phyloP scores from a whole-genome alignment of 2,888 invertebrate genomes.

The Xanthorhoe designata region DNA sequence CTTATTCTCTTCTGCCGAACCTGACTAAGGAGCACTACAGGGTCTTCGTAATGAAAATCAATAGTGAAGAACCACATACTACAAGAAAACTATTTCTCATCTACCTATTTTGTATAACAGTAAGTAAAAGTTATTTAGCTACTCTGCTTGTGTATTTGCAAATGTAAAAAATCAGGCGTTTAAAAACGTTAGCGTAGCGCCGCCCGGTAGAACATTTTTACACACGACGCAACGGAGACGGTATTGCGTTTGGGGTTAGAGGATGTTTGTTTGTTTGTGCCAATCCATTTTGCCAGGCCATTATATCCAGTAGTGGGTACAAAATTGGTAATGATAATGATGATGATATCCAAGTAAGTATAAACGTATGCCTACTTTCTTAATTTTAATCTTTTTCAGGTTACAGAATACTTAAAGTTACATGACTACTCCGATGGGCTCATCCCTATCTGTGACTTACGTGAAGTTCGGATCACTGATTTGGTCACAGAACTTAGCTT shows the following conservation, averaged over 20 bases:
- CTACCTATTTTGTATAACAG: not conserved
- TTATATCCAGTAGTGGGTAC: no score
- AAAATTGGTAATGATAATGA: no score
- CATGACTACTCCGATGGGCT: conserved; percentile 39
- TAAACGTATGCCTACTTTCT: no score
- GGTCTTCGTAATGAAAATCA: not conserved
- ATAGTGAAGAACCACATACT: not conserved
- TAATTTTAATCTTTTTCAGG: not conserved
- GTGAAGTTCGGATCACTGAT: conserved; percentile 34
- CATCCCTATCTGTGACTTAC: conserved; percentile 25
- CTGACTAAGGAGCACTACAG: not conserved
- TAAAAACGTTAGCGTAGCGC: not conserved
- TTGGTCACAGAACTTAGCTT: conserved; percentile 43
- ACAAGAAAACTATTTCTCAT: conserved; percentile 3
- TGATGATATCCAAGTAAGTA: no score
- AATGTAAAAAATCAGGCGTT: not conserved
- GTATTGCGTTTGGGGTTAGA: no score
- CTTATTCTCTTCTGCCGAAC: not conserved
- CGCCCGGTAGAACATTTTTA: no score
- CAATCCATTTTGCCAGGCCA: no score
- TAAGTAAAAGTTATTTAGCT: conserved; percentile 4
- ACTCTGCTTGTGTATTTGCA: not conserved
- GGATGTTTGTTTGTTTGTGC: no score
- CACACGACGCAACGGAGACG: no score
- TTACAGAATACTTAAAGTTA: conserved; percentile 25